Percentiles rank a stretch among this genome's conserved stretches.
phyloP scores from a whole-genome alignment of 2,888 invertebrate genomes.

The Chirona hameri region DNA sequence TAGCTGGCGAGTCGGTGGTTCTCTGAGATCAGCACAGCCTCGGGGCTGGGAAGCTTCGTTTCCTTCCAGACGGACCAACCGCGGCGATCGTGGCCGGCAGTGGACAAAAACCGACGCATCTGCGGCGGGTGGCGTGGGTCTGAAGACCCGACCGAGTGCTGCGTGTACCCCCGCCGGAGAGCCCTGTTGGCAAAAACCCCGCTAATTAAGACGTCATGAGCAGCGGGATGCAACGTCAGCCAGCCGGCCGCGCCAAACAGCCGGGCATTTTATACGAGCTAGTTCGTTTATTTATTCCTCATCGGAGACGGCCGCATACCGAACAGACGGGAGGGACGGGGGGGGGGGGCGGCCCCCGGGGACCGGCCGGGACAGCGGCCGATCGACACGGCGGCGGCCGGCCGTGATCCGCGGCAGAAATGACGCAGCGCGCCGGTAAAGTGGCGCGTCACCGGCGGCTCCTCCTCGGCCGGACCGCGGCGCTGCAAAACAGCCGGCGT shows the following conservation, averaged over 20 bases:
- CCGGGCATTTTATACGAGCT: background rate
- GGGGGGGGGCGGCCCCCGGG: too few species aligned
- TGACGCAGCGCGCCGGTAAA: background rate
- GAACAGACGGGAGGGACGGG: background rate
- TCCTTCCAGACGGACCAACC: too few species aligned
- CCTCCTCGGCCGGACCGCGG: too few species aligned
- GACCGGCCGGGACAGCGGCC: background rate
- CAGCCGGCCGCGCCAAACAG: background rate
- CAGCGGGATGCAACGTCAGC: background rate
- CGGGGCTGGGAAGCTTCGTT: too few species aligned
- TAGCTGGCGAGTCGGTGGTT: too few species aligned
- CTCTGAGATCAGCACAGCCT: too few species aligned
- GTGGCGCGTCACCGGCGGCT: background rate
- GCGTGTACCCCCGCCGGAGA: background rate
- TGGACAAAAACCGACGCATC: background rate
- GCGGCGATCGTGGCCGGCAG: too few species aligned
- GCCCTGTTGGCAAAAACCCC: background rate
- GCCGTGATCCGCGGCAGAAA: background rate
- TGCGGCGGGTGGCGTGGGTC: background rate
- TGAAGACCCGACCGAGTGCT: background rate
- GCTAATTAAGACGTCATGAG: constrained; percentile 9
- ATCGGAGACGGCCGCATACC: background rate
- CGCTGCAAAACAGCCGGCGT: background rate
- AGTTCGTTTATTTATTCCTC: background rate
- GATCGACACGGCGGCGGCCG: background rate